Evolutionary conservation across 2,113 vertebrate genomes (phyloP).

Genomic region (Pyrgilauda ruficollis): DNA sequence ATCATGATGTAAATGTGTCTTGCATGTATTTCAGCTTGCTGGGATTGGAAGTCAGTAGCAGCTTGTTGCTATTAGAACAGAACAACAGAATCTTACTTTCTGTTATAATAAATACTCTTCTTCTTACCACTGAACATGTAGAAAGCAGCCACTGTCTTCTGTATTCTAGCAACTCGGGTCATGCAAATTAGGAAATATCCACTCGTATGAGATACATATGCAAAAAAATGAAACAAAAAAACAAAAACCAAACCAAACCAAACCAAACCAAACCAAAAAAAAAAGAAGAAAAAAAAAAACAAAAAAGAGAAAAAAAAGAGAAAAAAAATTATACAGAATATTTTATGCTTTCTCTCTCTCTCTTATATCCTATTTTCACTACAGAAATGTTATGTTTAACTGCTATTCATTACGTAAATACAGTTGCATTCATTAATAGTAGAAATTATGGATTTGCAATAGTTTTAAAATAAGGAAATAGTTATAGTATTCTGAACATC

Average conservation of each 20-base stretch:
- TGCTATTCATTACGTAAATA: neutral
- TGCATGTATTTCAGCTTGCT: neutral
- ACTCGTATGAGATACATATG: neutral
- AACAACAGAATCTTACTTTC: neutral
- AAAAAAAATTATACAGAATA: neutral
- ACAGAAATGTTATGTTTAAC: neutral
- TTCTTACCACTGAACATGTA: neutral
- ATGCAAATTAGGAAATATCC: neutral
- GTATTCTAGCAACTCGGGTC: neutral
- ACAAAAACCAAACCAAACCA: too few species aligned
- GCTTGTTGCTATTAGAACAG: neutral
- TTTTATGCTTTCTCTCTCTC: neutral
- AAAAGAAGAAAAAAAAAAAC: neutral
- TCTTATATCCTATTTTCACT: neutral
- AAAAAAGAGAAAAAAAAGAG: neutral
- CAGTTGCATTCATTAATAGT: neutral
- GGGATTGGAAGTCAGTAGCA: neutral
- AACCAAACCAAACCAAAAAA: neutral
- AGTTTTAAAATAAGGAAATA: neutral
- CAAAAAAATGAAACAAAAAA: fast-evolving
- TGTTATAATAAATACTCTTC: neutral
- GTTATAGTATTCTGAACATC: neutral
- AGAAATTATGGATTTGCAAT: neutral
- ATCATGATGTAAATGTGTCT: neutral
- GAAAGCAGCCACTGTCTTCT: neutral